These are phyloP conservation scores for Boulengeromyrus knoepffleri DNA, from an alignment of 2,113 vertebrate species.

Conservation along the genomic window DNA sequence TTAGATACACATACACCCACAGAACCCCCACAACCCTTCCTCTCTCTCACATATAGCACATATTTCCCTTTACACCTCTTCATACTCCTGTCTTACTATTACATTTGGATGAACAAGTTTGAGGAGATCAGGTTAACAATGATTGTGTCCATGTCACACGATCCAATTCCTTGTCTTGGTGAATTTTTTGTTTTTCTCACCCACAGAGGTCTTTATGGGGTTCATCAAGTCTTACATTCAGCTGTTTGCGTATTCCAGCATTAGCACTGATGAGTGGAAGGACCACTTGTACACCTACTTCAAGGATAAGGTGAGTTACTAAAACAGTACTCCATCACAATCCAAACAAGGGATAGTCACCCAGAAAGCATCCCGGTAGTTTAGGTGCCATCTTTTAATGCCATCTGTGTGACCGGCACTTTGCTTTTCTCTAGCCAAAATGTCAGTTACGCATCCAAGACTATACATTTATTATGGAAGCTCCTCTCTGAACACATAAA, in stretches of 20 bases:
- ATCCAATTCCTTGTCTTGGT: neutral
- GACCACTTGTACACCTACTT: constrained; percentile 84
- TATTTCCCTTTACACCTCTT: neutral
- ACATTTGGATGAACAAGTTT: neutral
- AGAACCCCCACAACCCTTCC: neutral
- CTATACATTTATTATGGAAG: neutral
- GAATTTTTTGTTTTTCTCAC: neutral
- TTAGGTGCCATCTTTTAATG: neutral
- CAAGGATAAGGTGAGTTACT: constrained; percentile 74
- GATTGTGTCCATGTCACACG: neutral
- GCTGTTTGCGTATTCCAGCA: constrained; percentile 80
- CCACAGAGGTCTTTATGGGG: constrained; percentile 84
- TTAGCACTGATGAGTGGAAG: constrained; percentile 87
- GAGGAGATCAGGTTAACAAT: neutral
- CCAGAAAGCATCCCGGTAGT: neutral
- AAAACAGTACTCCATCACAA: neutral
- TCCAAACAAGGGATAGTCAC: neutral
- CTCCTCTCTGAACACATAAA: neutral
- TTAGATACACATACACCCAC: neutral
- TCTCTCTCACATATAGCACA: neutral
- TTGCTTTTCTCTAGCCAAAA: neutral
- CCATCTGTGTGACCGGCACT: neutral
- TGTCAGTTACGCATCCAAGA: neutral
- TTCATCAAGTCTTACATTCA: constrained; percentile 91
- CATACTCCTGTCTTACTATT: neutral